A percentile compares a stretch with the other conserved stretches of the same genome.
Evolutionary conservation across 2,113 vertebrate species (phyloP).

Genomic region (Anser cygnoides): DNA sequence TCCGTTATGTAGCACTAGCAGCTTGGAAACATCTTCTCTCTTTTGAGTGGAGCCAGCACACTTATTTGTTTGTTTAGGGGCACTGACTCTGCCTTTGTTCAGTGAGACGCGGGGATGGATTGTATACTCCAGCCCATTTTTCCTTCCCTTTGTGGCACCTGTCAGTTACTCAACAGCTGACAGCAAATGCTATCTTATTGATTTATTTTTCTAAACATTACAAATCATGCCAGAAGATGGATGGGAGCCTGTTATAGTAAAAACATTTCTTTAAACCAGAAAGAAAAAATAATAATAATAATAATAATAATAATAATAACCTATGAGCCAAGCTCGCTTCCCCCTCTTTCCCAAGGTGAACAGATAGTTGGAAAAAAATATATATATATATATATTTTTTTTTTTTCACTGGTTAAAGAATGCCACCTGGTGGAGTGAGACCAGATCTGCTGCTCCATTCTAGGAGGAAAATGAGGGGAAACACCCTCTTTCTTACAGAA

Average conservation of each 20-base stretch:
- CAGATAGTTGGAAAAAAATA: background rate
- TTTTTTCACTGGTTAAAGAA: slow-evolving; percentile 58
- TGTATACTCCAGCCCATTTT: background rate
- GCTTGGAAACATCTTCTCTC: background rate
- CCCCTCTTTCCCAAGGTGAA: background rate
- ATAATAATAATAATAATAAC: too few species aligned
- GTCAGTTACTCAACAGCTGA: slow-evolving; percentile 25
- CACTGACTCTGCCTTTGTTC: background rate
- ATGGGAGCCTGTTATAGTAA: slow-evolving; percentile 1
- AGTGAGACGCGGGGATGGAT: background rate
- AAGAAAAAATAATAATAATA: background rate
- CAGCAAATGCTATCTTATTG: background rate
- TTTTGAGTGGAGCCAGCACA: background rate
- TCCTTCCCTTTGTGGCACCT: background rate
- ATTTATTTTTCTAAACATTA: slow-evolving; percentile 31
- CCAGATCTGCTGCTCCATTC: background rate
- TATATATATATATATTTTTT: background rate
- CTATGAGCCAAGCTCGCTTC: background rate
- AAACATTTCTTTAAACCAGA: slow-evolving; percentile 28
- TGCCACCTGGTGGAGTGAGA: slow-evolving; percentile 73
- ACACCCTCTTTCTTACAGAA: background rate
- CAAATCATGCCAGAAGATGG: slow-evolving; percentile 29
- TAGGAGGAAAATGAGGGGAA: background rate
- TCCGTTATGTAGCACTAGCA: background rate
- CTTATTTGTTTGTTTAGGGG: background rate